phyloP scores from a whole-genome alignment of 2,888 invertebrate species.

The Falcaria lacertinaria region DNA sequence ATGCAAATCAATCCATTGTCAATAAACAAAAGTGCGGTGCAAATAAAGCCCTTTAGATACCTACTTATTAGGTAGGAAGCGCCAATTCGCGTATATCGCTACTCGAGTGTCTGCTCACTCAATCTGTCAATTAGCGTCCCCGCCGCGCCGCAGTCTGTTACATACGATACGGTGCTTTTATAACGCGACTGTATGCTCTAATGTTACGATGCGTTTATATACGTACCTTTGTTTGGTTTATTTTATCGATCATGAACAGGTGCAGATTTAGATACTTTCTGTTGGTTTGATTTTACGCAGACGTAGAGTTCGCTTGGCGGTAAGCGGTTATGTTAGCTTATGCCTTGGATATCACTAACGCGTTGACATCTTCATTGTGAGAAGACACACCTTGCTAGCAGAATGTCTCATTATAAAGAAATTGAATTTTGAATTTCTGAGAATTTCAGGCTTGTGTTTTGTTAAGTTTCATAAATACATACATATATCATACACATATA shows the following conservation, averaged over 20 bases:
- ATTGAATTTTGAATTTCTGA: too few relatives aligned
- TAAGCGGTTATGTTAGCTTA: too few relatives aligned
- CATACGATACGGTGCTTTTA: slow-evolving; percentile 23
- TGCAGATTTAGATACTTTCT: neutral
- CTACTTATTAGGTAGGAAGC: neutral
- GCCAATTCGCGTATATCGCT: slow-evolving; percentile 17
- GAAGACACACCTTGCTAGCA: too few relatives aligned
- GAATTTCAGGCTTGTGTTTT: too few relatives aligned
- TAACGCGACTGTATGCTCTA: neutral
- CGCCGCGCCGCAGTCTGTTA: slow-evolving; percentile 30
- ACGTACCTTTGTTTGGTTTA: neutral
- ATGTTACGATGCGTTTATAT: neutral
- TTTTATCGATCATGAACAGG: neutral
- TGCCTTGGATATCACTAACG: too few relatives aligned
- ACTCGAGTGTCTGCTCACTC: slow-evolving; percentile 56
- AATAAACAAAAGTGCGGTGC: neutral
- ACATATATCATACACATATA: too few relatives aligned
- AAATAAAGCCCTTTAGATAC: neutral
- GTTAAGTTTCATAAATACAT: too few relatives aligned
- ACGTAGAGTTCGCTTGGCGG: too few relatives aligned
- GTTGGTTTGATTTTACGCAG: too few relatives aligned
- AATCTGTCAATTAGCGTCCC: slow-evolving; percentile 61
- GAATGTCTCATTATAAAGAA: too few relatives aligned
- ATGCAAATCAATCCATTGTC: neutral
- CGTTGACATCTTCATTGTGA: too few relatives aligned